Base-by-base conservation (phyloP, 2,113 vertebrate species). In the Percina caprodes region DNA sequence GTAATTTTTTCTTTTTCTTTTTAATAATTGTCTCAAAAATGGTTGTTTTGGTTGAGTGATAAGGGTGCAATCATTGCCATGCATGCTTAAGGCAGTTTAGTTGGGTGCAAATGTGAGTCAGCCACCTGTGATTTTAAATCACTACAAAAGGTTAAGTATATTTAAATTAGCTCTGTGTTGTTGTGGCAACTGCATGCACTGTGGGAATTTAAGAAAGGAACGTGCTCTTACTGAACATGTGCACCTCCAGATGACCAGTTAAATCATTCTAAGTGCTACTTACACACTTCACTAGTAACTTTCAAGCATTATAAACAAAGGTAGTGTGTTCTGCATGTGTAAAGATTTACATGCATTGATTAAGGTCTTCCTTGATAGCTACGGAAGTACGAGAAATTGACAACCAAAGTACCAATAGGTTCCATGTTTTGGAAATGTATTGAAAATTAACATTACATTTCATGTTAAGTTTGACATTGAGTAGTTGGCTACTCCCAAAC, bases 181-280 rank as follows among this genome's bases (percentile, higher is more conserved):
- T 67, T 55, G 65, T n/a, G 75, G 84, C 21, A 84, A 87, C 90
- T n/a, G 23, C 88, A 91, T 68, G 84, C 39, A 30, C 67, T 16
- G 33, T 56, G 55, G 33, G 56, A 35, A 42, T 83, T 83, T n/a
- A 42, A 13, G 48, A 52, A 48, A 6, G n/a, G 15, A 77, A 81
- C 75, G 71, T 73, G 69, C 79, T 58, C 73, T 23, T 45, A 19
- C 10, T 77, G 68, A 78, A 70, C 54, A 63, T 18, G 21, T 54
- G 62, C 15, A 33, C 66, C 23, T 69, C 79, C 46, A 67, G 15
- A 30, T 67, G 84, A 70, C 30, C 15, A 5, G 11, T 77, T 72
- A 10, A 24, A 73, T 61, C 15, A 9, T 39, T 59, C 51, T 54
- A 49, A 79, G 61, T 55, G 68, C 30, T 69, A 11, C 54, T 61